Conservation (phyloP, 2,113 vertebrate species). For the Phoenicopterus ruber region DNA sequence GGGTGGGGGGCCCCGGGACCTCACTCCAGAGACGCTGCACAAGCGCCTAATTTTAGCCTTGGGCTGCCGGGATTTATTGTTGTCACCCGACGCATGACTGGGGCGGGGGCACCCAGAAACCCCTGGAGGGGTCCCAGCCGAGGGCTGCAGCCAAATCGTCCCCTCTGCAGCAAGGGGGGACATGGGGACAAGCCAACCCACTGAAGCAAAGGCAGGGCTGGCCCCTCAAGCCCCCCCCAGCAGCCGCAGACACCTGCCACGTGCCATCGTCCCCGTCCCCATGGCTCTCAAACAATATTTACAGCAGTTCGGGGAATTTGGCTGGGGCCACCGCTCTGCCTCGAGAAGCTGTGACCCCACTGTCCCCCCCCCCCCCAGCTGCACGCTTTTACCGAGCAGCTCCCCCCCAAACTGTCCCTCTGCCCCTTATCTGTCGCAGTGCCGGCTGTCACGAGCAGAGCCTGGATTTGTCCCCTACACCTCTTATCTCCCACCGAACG, state of each 20-base stretch:
- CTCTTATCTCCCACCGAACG: background rate
- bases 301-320: background rate
- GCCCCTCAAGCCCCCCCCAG: background rate
- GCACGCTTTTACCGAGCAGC: fast-evolving
- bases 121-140: background rate
- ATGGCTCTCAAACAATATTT: slow-evolving; percentile 55
- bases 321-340: background rate
- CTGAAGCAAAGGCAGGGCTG: background rate
- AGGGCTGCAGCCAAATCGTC: background rate
- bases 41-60: slow-evolving; percentile 16
- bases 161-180: background rate
- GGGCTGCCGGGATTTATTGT: background rate
- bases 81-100: background rate
- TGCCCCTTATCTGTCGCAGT: background rate
- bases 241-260: background rate
- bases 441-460: background rate
- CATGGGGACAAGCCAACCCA: background rate
- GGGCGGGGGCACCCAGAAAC: background rate
- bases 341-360: background rate
- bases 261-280: slow-evolving; percentile 11
- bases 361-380: fast-evolving
- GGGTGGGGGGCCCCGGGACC: background rate
- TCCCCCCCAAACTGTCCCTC: background rate
- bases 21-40: background rate
- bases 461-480: background rate